A percentile compares a stretch with the other conserved stretches of the same genome.
phyloP scores from a whole-genome alignment of 2,888 invertebrate genomes.

The Mesorhabditis belari region DNA sequence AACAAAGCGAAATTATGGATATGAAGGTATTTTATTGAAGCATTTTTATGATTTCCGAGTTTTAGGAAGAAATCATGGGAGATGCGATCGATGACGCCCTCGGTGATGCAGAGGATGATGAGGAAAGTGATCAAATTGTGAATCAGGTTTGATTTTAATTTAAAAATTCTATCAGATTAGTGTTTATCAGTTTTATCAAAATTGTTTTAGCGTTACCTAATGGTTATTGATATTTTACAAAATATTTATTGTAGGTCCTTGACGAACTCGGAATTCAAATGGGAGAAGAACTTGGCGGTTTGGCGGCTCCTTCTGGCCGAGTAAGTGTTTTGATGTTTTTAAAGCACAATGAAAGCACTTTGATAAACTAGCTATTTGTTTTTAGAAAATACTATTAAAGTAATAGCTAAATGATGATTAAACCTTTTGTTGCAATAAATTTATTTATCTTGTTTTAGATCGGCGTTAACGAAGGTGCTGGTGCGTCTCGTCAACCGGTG shows the following conservation, averaged over 20 bases:
- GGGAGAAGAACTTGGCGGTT: constrained; percentile 79
- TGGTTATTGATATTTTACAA: no score
- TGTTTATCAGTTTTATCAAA: no score
- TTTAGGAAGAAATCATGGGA: constrained; percentile 89
- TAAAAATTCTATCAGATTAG: not conserved
- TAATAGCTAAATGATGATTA: not conserved
- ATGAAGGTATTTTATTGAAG: constrained; percentile 74
- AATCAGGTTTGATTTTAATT: constrained; percentile 36
- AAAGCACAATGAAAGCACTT: not conserved
- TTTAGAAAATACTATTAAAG: no score
- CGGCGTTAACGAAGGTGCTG: not conserved
- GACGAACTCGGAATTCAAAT: constrained; percentile 94
- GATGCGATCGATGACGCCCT: constrained; percentile 99
- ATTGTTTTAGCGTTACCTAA: no score
- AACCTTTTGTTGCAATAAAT: not conserved
- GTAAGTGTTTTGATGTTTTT: not conserved
- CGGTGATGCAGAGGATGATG: constrained; percentile 95
- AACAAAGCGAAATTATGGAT: constrained; percentile 99
- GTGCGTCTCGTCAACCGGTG: constrained; percentile 51
- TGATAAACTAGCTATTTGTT: not conserved
- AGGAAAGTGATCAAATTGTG: constrained; percentile 66
- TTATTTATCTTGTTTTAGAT: constrained; percentile 5
- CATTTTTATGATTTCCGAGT: not conserved
- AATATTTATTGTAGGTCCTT: constrained; percentile 69
- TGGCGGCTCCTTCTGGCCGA: constrained; percentile 67